Evolutionary conservation across 2,797 vertebrate species (phyloP).

Genomic region (Argya squamiceps): DNA sequence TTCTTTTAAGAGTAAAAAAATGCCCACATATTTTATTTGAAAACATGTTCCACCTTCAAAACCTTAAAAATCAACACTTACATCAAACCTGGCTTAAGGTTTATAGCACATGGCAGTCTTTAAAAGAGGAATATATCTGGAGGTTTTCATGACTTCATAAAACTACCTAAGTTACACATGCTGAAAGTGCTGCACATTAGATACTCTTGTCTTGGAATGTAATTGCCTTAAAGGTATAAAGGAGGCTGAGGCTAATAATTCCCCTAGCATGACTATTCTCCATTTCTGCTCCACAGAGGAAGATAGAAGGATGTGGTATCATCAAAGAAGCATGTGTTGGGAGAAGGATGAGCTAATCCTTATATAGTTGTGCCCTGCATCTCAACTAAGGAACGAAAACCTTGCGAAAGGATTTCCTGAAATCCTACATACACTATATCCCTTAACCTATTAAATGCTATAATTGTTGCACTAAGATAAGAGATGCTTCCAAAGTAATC

Average conservation of each 20-base stretch:
- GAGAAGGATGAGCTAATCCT: constrained; percentile 67
- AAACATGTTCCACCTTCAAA: constrained; percentile 53
- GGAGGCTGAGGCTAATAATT: constrained; percentile 72
- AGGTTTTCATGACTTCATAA: constrained; percentile 65
- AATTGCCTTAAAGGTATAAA: constrained; percentile 76
- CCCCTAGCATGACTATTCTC: constrained; percentile 62
- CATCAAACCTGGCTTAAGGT: constrained; percentile 40
- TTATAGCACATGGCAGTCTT: constrained; percentile 66
- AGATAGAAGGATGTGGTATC: constrained; percentile 70
- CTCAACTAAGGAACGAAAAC: constrained; percentile 64
- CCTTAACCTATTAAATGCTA: constrained; percentile 67
- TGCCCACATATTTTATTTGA: background rate
- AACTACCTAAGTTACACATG: constrained; percentile 63
- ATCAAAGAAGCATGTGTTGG: constrained; percentile 71
- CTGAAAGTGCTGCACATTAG: constrained; percentile 68
- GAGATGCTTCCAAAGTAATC: constrained; percentile 42
- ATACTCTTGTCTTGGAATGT: constrained; percentile 75
- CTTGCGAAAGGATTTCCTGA: constrained; percentile 36
- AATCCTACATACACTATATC: constrained; percentile 10
- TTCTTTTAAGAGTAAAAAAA: constrained; percentile 4
- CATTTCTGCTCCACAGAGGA: constrained; percentile 68
- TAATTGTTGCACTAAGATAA: constrained; percentile 69
- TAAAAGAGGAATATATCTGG: constrained; percentile 67
- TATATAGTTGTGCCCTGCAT: constrained; percentile 64
- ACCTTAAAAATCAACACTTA: constrained; percentile 6